Evolutionary conservation across 2,797 vertebrate species (phyloP), one percentile per base, ranked within the genome.

Genomic region (Champsocephalus esox): DNA sequence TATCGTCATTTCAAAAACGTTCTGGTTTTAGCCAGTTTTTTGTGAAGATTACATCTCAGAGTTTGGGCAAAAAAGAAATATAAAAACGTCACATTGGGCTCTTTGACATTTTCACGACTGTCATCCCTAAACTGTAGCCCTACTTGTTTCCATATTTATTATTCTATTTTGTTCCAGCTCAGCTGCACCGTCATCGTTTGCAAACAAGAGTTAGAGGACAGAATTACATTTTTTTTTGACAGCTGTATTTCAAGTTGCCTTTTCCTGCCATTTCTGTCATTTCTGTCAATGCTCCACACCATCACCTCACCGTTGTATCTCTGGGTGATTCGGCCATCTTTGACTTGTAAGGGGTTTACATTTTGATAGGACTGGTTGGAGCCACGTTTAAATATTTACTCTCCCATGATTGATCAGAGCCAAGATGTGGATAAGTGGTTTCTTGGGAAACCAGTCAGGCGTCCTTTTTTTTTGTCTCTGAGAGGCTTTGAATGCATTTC

Each of bases 331-430:
- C 50, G 46, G 19, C 45, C 69, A 12, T 63, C 21, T 71, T 43
- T 5, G 32, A 58, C 67, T 81, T 70, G 24, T 62, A 38, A 65
- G 24, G 21, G 32, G 28, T 63, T 78, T 67, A 46, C 24, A 70
- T 71, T 79, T 66, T 46, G 49, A 45, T 46, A 66, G 55, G 44
- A 72, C 28, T 50, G 57, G 50, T 45, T 70, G 34, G 45, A 73
- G 48, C 66, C 28, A 4, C 43, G 28, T 49, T 69, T 52, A 81
- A 88, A 88, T 87, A 73, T 86, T 83, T 76, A 87, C 81, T 73
- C 56, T 68, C 34, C 43, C 32, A 41, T 57, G 75, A 87, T 78
- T 86, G 86, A 88, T 86, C 60, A 28, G 52, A 70, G 56, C 71
- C n/a, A 55, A 79, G 45, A 61, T 55, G 48, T 71, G 83, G 79